Base-by-base conservation (phyloP, 2,888 invertebrate genomes). In the Artemia sp. region DNA sequence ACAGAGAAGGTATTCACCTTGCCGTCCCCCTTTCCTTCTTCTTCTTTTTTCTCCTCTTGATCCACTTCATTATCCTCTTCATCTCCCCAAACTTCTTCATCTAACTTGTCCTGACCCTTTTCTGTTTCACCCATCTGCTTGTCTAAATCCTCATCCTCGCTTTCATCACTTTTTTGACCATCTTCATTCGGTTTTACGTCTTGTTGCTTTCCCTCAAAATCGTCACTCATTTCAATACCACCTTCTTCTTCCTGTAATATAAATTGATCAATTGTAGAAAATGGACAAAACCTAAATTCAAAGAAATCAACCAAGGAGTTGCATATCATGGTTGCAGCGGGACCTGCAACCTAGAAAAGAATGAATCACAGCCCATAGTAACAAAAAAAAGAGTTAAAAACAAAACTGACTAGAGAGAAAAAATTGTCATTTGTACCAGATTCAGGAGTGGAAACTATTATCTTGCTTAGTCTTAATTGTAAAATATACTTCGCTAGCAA, bases 61-160 rank as follows among this genome's bases (percentile, higher is more conserved):
- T 86, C 85, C 70, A 87, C 83, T 74, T 90, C 89, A 64, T 90
- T 86, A 75, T 93, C 92, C 7, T 89, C 89, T 73, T 83, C 82
- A 74, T 79, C 79, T 8, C 82, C 83, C 83, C 83, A 83, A 73
- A 83, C 77, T 76, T 81, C 76, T 72, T 78, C 77, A 75, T 81
- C 83, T 74, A 81, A 81, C 79, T 87, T 86, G 72, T 92, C 90
- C 2, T 89, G 88, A n/a, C 85, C 87, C 75, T 88, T 86, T 72
- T 89, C 91, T 0, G 90, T 90, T 71, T 97, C 92, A 38, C 95
- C 97, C 92, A 97, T 94, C 82, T 96, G 88, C 77, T 96, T 94
- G 73, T 96, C 94, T 4, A 89, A 85, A 12, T 87, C 83, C 14
- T 82, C 81, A 1, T 83, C 81, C 1, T 81, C 79, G 12, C 77